phyloP scores from a whole-genome alignment of 2,113 vertebrate species.

The Odontesthes bonariensis region DNA sequence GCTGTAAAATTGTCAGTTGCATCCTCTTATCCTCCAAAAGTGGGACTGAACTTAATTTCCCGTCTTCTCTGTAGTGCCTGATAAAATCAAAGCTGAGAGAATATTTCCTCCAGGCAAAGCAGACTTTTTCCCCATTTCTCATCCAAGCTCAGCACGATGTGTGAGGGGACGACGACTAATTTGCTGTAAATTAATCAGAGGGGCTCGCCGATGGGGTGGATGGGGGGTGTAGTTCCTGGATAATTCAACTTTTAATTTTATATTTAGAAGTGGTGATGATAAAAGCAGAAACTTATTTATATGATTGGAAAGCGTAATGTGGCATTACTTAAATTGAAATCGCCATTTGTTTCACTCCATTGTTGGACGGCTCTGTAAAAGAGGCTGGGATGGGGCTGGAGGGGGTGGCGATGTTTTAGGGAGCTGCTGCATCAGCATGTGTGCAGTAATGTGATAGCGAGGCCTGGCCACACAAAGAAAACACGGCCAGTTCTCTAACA shows the following conservation, averaged over 20 bases:
- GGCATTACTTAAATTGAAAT: conserved; percentile 61
- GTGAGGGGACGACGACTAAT: conserved; percentile 63
- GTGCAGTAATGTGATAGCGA: conserved; percentile 83
- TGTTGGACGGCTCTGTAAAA: conserved; percentile 48
- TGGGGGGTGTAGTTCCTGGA: conserved; percentile 48
- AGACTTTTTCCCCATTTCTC: conserved; percentile 55
- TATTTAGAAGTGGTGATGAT: conserved; percentile 57
- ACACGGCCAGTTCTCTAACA: conserved; percentile 78
- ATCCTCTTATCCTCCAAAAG: conserved; percentile 56
- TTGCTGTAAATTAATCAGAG: conserved; percentile 70
- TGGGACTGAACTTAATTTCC: conserved; percentile 57
- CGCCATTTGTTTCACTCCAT: conserved; percentile 63
- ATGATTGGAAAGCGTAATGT: conserved; percentile 48
- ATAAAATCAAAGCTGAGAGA: conserved; percentile 69
- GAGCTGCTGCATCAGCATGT: conserved; percentile 84
- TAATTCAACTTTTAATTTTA: conserved; percentile 68
- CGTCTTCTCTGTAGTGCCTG: conserved; percentile 26
- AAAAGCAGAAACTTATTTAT: conserved; percentile 60
- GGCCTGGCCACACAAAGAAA: conserved; percentile 82
- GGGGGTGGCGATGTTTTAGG: conserved; percentile 25
- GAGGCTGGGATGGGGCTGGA: conserved; percentile 19
- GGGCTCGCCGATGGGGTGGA: conserved; percentile 1
- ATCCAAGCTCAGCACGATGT: conserved; percentile 36
- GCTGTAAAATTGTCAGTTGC: conserved; percentile 49
- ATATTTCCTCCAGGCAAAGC: conserved; percentile 61